phyloP scores from a whole-genome alignment of 2,113 vertebrate genomes.

The Onychorhynchus coronatus region DNA sequence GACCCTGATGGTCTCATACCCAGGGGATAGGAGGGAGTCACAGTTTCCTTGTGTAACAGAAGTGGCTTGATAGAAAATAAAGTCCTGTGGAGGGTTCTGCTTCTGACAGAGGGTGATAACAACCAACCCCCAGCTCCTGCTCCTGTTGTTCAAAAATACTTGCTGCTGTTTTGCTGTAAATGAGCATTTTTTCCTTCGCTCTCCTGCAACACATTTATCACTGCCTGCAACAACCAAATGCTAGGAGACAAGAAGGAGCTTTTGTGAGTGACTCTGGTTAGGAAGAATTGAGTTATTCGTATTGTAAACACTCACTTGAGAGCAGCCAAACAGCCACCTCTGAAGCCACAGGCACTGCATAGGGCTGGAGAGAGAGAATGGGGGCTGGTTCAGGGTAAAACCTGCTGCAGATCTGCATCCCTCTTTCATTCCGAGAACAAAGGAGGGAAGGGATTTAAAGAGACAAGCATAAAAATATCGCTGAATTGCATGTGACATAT shows the following conservation, averaged over 20 bases:
- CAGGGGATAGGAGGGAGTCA: neutral
- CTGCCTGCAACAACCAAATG: neutral
- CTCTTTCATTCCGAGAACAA: neutral
- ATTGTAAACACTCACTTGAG: neutral
- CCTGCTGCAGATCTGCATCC: neutral
- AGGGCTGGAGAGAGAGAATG: neutral
- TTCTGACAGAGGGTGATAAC: neutral
- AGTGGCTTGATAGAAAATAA: neutral
- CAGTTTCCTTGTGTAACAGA: neutral
- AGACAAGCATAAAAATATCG: neutral
- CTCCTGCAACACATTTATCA: neutral
- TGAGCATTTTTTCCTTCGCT: neutral
- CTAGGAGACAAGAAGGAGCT: neutral
- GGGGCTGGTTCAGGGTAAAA: neutral
- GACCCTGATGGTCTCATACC: no score
- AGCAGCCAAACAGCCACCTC: neutral
- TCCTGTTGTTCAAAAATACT: fast-evolving
- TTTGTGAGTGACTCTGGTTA: neutral
- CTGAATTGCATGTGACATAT: neutral
- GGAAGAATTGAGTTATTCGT: neutral
- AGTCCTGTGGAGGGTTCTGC: neutral
- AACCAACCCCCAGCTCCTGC: neutral
- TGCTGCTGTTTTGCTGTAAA: neutral
- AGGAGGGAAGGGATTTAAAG: neutral
- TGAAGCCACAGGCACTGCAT: neutral